Percentiles rank a stretch among this genome's conserved stretches.
These are phyloP conservation scores for Heterodera filipjevi DNA, from an alignment of 2,888 invertebrate species.

Conservation along the genomic window DNA sequence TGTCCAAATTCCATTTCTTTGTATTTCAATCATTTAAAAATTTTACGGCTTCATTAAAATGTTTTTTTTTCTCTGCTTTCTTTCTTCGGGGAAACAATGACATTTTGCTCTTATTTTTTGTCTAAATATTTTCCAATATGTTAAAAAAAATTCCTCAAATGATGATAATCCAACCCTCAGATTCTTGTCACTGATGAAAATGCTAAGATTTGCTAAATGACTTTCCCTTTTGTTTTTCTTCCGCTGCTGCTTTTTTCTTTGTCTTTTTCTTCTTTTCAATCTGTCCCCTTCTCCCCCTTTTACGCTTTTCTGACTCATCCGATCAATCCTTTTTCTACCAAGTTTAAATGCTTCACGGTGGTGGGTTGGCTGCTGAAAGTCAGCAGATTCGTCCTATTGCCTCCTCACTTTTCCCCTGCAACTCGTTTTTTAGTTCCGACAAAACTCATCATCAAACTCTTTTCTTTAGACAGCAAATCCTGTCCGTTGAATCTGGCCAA, in stretches of 20 bases:
- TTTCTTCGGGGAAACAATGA: no score
- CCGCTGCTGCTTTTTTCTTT: no score
- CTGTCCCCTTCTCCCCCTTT: not conserved
- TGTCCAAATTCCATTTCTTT: not conserved
- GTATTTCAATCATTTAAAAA: no score
- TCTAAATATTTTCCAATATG: no score
- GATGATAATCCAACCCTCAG: no score
- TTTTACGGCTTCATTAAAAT: no score
- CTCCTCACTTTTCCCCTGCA: not conserved
- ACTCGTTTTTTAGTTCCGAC: not conserved
- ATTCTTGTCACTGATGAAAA: no score
- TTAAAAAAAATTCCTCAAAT: no score
- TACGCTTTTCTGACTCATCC: not conserved
- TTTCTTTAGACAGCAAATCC: not conserved
- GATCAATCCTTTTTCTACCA: conserved; percentile 8
- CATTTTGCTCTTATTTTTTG: not conserved
- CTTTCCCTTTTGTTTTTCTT: not conserved
- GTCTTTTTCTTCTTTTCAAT: not conserved
- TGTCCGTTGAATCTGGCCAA: not conserved
- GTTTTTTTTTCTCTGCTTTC: conserved; percentile 1
- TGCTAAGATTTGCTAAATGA: no score
- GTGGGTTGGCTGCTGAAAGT: not conserved
- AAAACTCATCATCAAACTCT: not conserved
- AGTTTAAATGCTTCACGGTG: conserved; percentile 1
- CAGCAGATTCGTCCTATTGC: not conserved